Evolutionary conservation across 1,140 invertebrate species (phyloP).

Genomic region (Belonocnema kinseyi): DNA sequence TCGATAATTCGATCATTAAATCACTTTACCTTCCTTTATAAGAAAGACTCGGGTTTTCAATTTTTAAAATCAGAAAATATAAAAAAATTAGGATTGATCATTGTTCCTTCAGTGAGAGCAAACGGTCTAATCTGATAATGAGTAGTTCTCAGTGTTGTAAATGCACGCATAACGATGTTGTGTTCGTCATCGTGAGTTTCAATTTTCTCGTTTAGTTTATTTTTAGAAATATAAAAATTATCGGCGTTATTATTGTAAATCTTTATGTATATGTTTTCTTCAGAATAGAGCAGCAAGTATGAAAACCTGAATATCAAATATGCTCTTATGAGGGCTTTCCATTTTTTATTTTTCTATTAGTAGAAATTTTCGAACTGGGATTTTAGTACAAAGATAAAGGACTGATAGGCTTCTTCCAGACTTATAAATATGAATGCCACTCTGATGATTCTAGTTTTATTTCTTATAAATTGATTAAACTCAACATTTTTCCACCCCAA

Average conservation of each 20-base stretch:
- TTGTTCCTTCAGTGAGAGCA: background rate
- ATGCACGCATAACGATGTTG: conserved; percentile 23
- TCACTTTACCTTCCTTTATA: background rate
- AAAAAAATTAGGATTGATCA: background rate
- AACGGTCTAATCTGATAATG: background rate
- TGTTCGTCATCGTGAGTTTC: conserved; percentile 11
- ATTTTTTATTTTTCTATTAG: no score
- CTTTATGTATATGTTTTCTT: no score
- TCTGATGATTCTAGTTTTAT: background rate
- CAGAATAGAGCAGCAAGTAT: no score
- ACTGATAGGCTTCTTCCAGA: background rate
- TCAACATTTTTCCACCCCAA: background rate
- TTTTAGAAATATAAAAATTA: no score
- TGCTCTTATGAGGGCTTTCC: no score
- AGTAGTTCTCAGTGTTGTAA: conserved; percentile 22
- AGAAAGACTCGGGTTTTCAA: background rate
- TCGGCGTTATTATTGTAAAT: no score
- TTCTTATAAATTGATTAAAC: background rate
- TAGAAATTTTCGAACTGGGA: background rate
- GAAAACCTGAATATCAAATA: no score
- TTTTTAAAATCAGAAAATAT: background rate
- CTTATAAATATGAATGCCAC: conserved; percentile 4
- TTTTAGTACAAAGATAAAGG: background rate
- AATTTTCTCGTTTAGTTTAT: conserved; percentile 10
- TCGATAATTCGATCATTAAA: background rate